Evolutionary conservation across 37 sponge, comb jelly and placozoan species (phyloP).

Genomic region (Beroe forskalii): DNA sequence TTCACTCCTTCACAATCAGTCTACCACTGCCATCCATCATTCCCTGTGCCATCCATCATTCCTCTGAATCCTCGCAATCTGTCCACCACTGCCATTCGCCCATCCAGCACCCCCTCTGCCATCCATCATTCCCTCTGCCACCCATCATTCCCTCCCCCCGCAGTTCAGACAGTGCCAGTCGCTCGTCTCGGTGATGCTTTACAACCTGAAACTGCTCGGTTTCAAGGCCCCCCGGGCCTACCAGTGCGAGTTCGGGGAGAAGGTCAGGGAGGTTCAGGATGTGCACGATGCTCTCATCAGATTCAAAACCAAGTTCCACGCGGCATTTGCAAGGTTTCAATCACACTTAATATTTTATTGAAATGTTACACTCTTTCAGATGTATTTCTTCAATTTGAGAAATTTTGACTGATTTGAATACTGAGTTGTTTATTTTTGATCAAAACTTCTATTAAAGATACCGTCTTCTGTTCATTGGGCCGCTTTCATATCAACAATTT

Average conservation of each 20-base stretch:
- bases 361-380: too few relatives aligned
- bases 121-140: not conserved
- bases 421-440: too few relatives aligned
- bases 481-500: not conserved
- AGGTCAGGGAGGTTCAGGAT: constrained; percentile 59
- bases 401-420: too few relatives aligned
- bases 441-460: too few relatives aligned
- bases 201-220: constrained; percentile 52
- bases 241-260: constrained; percentile 60
- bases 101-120: not conserved
- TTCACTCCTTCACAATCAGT: too few relatives aligned
- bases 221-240: constrained; percentile 59
- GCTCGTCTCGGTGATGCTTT: constrained; percentile 58
- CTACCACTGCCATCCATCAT: too few relatives aligned
- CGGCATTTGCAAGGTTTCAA: constrained; percentile 56
- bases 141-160: not conserved
- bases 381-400: too few relatives aligned
- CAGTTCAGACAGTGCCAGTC: constrained; percentile 63
- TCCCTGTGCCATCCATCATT: not conserved
- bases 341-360: too few relatives aligned
- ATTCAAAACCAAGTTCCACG: constrained; percentile 65
- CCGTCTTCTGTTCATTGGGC: too few relatives aligned
- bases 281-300: constrained; percentile 57
- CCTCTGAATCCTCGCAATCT: too few relatives aligned
- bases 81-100: too few relatives aligned